Evolutionary conservation across 2,888 invertebrate genomes (phyloP), one percentile per base, ranked within the genome.

Genomic region (Ctena decussata): DNA sequence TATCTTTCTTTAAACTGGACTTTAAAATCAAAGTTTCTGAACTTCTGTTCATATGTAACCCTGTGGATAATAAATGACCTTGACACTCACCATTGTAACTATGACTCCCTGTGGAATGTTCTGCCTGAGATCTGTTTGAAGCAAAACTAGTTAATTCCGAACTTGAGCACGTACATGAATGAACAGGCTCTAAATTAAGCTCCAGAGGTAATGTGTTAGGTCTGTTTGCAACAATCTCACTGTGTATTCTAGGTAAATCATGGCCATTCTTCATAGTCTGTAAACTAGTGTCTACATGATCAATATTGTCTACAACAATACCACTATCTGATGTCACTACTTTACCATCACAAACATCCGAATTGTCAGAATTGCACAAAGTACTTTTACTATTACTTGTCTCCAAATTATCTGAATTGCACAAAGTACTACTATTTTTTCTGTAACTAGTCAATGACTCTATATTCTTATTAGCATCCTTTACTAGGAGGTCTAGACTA

Each of bases 281-380:
- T 30, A 73, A 46, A 21, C 15, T 0, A n/a, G 15, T 32, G 27
- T 32, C 73, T 15, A 15, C n/a, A 30, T 57, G 24, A 41, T 21
- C 53, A 2, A 18, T 57, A 21, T 35, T 57, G 76, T 86, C 86
- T 8, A 89, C 74, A 35, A 82, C 86, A 69, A 94, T 93, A 2
- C 93, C 93, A 86, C 93, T 93, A 84, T 94, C 94, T 37, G 93
- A 93, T 11, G 91, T 85, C 21, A 86, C 91, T 30, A 93, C 92
- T 46, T 81, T 82, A 12, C 84, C 85, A 74, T 85, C 82, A 35
- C 46, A 46, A 21, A 57, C 30, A 27, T 78, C 73, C 37, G 74
- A 53, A 70, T 77, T 37, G 74, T 72, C 76, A 44, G 46, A 53
- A 24, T 60, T 79, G 44, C 30, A 41, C 44, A 44, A 65, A 41